Base-by-base conservation (phyloP, 1,140 invertebrate genomes). In the Maconellicoccus hirsutus region DNA sequence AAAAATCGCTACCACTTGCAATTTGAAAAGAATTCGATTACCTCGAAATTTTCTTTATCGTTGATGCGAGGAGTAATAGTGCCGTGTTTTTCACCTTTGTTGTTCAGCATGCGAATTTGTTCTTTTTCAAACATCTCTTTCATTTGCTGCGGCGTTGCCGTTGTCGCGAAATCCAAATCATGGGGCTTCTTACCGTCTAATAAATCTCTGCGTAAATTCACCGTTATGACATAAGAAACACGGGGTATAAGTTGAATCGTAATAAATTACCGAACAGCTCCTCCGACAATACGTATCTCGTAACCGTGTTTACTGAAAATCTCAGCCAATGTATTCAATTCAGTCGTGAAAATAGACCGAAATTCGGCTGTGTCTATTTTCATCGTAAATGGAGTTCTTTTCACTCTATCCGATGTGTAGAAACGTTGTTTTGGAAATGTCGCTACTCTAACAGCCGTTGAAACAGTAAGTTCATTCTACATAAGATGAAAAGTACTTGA, bases 151-250 rank as follows among this genome's bases (percentile, higher is more conserved):
- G 98, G 98, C 1, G 96, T 99, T 4, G 97, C 98, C 39, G 89
- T 91, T 8, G 96, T 98, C 1, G 98, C 98, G 83, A 99, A 98
- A 80, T 99, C 98, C 33, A 99, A 80, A 82, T 99, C 98, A 77
- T 89, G 87, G 1, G 97, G 96, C 59, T 81, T 79, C 70, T 86
- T 87, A 3, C 87, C 86, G 84, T 91, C 87, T n/a, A 99, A 77
- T n/a, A 99, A 81, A 83, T 99, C 98, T 71, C 42, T 52, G n/a
- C 4, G 16, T 97, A 86, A 33, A 66, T 70, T 63, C 38, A 72
- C 1, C 33, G 69, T 22, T 27, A 63, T 59, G 12, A 14, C n/a
- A 19, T 61, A 25, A 69, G 69, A 73, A 25, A 72, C 61, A 29
- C 59, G 38, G 25, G 72, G 2, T 1, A 69, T 21, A n/a, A n/a